Conservation (phyloP, 64 coral and sea anemone species). For the Astreopora myriophthalma region DNA sequence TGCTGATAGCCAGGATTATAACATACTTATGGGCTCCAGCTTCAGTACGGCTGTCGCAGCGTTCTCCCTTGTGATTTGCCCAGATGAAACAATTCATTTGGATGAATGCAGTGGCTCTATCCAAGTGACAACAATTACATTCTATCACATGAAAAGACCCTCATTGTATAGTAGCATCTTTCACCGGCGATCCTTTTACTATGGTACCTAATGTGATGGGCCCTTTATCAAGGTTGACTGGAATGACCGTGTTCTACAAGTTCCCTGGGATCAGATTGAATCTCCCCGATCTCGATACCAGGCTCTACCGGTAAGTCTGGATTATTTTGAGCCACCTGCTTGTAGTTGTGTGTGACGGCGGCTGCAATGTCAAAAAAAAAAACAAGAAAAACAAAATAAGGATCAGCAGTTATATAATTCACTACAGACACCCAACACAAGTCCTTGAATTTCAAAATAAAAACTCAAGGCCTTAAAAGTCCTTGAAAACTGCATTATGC, state of each 20-base stretch:
- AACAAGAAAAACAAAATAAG: not conserved
- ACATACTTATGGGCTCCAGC: too few relatives aligned
- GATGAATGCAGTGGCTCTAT: too few relatives aligned
- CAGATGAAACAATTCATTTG: too few relatives aligned
- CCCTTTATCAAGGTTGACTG: not conserved
- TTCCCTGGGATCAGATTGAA: constrained; percentile 30
- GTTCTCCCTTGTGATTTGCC: too few relatives aligned
- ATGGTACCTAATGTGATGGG: not conserved
- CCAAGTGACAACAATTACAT: not conserved
- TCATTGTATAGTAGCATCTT: not conserved
- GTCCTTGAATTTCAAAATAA: too few relatives aligned
- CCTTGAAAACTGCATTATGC: too few relatives aligned
- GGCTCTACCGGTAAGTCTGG: not conserved
- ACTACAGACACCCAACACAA: not conserved
- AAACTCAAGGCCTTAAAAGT: too few relatives aligned
- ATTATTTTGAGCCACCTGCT: constrained; percentile 50
- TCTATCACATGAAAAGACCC: too few relatives aligned
- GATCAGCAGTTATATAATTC: not conserved
- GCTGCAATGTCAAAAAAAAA: not conserved
- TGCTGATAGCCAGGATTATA: too few relatives aligned
- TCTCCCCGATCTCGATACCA: constrained; percentile 8
- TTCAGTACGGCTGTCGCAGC: too few relatives aligned
- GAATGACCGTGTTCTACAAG: constrained; percentile 12
- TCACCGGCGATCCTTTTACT: too few relatives aligned
- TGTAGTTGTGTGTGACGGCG: constrained; percentile 24